phyloP scores from a whole-genome alignment of 2,797 vertebrate species.

The Sus cebifrons region DNA sequence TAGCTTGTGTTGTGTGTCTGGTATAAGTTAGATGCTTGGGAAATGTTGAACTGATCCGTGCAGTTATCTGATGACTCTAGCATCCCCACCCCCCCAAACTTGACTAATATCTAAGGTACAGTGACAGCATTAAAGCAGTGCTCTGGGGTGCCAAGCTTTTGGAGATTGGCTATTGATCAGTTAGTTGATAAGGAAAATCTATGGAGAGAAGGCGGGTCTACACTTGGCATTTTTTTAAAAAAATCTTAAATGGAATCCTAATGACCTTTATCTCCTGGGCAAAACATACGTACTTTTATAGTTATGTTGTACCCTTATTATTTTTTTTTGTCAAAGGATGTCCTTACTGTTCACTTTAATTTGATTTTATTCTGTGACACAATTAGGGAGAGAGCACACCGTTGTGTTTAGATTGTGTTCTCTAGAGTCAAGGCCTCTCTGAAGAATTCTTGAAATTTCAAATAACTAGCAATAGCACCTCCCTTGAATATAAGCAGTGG shows the following conservation, averaged over 20 bases:
- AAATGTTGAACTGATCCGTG: neutral
- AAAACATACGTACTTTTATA: neutral
- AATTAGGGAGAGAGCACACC: neutral
- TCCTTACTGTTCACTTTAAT: neutral
- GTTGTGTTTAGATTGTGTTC: neutral
- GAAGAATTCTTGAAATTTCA: constrained; percentile 33
- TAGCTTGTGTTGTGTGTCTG: neutral
- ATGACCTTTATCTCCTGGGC: neutral
- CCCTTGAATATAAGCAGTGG: neutral
- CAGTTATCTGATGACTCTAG: neutral
- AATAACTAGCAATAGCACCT: neutral
- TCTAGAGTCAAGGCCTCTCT: neutral
- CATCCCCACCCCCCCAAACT: neutral
- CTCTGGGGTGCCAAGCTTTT: neutral
- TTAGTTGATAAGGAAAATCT: neutral
- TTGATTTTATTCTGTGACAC: neutral
- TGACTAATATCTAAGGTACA: neutral
- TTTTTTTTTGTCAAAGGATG: neutral
- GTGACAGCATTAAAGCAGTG: neutral
- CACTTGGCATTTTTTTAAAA: neutral
- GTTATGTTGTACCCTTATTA: neutral
- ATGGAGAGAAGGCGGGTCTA: neutral
- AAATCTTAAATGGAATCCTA: neutral
- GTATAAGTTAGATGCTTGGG: neutral
- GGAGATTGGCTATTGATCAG: neutral